phyloP scores from a whole-genome alignment of 1,140 invertebrate species.

The Oncopeltus fasciatus region DNA sequence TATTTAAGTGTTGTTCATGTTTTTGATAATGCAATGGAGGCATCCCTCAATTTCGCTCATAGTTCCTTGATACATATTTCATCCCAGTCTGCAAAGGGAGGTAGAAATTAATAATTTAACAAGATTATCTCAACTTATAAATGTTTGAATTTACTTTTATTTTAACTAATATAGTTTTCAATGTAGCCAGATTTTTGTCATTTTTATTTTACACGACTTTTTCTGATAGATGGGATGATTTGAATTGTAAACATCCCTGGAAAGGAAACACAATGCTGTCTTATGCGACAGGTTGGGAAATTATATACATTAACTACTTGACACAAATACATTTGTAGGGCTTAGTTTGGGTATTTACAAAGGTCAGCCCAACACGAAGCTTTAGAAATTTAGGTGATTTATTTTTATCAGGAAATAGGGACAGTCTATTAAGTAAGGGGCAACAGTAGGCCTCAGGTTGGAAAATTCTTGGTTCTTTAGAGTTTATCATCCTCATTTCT shows the following conservation, averaged over 20 bases:
- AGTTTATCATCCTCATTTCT: neutral
- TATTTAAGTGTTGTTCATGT: no score
- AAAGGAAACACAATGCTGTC: neutral
- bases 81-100: no score
- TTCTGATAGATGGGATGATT: slow-evolving; percentile 2
- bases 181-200: no score
- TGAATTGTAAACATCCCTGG: neutral
- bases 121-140: no score
- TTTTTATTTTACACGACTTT: slow-evolving; percentile 9
- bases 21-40: no score
- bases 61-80: no score
- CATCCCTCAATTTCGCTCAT: no score
- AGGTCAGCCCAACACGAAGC: neutral
- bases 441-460: slow-evolving; percentile 7
- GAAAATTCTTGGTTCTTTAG: slow-evolving; percentile 1
- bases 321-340: slow-evolving; percentile 3
- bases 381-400: slow-evolving; percentile 3
- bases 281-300: neutral
- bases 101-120: no score
- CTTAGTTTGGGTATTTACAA: slow-evolving; percentile 8
- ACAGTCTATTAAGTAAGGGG: neutral
- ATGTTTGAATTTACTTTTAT: no score
- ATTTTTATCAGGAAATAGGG: neutral
- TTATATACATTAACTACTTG: slow-evolving; percentile 9
- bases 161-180: no score